phyloP scores from a whole-genome alignment of 1,140 invertebrate genomes.

The Metopolophium dirhodum region DNA sequence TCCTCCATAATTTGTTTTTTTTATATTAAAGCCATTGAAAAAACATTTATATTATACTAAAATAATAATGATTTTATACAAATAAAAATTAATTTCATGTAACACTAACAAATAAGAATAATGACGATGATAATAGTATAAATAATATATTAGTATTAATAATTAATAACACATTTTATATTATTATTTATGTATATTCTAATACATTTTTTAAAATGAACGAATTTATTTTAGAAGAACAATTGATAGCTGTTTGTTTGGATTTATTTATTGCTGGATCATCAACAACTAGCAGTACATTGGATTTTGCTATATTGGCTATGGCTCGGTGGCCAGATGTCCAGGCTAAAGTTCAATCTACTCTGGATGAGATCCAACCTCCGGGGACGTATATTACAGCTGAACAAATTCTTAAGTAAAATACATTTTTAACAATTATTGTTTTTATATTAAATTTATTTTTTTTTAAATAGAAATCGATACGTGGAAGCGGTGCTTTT shows the following conservation, averaged over 20 bases:
- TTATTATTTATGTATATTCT: not conserved
- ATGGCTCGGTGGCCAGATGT: constrained; percentile 72
- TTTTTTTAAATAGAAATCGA: not conserved
- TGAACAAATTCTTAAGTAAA: constrained; percentile 62
- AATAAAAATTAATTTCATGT: no score
- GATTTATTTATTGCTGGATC: constrained; percentile 77
- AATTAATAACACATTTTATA: not conserved
- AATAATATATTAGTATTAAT: no score
- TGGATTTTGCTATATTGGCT: constrained; percentile 76
- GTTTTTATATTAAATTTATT: not conserved
- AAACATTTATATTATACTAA: not conserved
- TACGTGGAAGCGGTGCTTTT: constrained; percentile 72
- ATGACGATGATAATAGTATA: no score
- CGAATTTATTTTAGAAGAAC: constrained; percentile 67
- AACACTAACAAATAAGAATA: no score
- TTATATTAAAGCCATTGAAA: not conserved
- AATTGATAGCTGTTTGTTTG: constrained; percentile 73
- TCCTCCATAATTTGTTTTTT: not conserved
- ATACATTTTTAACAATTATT: constrained; percentile 41
- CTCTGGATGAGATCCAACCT: constrained; percentile 67
- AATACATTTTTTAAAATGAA: not conserved
- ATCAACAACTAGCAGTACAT: constrained; percentile 74
- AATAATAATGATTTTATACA: not conserved
- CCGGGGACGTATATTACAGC: constrained; percentile 61
- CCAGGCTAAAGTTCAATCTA: constrained; percentile 72